Percentiles rank a stretch among this genome's conserved stretches.
Conservation (phyloP, 2,797 vertebrate species). For the Diglossa cyanea region DNA sequence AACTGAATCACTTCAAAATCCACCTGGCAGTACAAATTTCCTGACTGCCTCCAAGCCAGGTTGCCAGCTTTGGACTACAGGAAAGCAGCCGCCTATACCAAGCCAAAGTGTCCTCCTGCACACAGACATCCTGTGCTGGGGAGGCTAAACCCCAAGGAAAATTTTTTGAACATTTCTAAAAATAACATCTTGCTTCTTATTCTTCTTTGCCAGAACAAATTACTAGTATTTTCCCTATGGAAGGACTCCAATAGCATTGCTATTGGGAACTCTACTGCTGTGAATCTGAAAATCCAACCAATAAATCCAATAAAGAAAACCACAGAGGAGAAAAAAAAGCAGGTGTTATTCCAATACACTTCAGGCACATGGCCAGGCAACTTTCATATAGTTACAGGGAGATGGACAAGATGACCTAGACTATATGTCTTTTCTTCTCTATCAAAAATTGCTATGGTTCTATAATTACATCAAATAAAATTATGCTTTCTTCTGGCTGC, state of each 20-base stretch:
- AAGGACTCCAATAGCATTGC: neutral
- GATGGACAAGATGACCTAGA: constrained; percentile 15
- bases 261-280: neutral
- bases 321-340: neutral
- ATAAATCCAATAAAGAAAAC: neutral
- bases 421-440: neutral
- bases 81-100: neutral
- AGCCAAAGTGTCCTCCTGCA: neutral
- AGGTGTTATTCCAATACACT: neutral
- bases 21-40: neutral
- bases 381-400: neutral
- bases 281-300: neutral
- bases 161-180: neutral
- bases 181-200: neutral
- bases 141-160: neutral
- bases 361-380: neutral
- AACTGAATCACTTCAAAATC: neutral
- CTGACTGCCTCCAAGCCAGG: neutral
- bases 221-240: neutral
- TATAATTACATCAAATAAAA: constrained; percentile 16
- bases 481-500: neutral
- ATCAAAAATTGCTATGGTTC: neutral
- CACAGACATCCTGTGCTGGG: neutral
- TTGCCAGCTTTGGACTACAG: neutral
- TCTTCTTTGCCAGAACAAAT: constrained; percentile 2